These are phyloP conservation scores for Plutella xylostella DNA, from an alignment of 2,888 invertebrate genomes.

Conservation along the genomic window DNA sequence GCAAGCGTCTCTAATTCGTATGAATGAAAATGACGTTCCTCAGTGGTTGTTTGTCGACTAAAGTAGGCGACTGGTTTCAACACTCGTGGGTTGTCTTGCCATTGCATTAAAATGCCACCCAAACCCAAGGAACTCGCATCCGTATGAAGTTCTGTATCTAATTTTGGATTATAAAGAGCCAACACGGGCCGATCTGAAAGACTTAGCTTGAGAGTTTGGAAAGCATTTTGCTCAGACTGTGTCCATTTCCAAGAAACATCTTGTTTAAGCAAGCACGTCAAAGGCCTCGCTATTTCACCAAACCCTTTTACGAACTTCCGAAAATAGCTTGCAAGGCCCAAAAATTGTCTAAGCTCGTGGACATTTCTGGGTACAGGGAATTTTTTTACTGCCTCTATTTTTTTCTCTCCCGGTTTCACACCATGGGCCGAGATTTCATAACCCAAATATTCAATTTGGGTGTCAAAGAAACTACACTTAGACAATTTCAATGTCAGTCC, in stretches of 20 bases:
- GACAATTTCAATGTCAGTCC: background rate
- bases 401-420: background rate
- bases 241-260: constrained; percentile 1
- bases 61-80: constrained; percentile 9
- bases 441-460: constrained; percentile 2
- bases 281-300: background rate
- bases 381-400: background rate
- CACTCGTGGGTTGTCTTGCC: background rate
- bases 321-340: constrained; percentile 10
- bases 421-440: constrained; percentile 1
- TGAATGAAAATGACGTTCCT: constrained; percentile 21
- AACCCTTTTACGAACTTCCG: constrained; percentile 9
- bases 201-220: background rate
- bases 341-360: constrained; percentile 4
- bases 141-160: constrained; percentile 20
- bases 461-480: background rate
- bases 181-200: constrained; percentile 11
- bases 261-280: constrained; percentile 5
- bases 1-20: constrained; percentile 25
- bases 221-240: background rate
- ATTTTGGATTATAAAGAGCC: constrained; percentile 19
- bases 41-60: constrained; percentile 19
- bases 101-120: constrained; percentile 16
- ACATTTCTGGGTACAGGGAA: background rate
- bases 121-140: constrained; percentile 21